Evolutionary conservation across 1,140 invertebrate species (phyloP).

Genomic region (Hylyphantes graminicola): DNA sequence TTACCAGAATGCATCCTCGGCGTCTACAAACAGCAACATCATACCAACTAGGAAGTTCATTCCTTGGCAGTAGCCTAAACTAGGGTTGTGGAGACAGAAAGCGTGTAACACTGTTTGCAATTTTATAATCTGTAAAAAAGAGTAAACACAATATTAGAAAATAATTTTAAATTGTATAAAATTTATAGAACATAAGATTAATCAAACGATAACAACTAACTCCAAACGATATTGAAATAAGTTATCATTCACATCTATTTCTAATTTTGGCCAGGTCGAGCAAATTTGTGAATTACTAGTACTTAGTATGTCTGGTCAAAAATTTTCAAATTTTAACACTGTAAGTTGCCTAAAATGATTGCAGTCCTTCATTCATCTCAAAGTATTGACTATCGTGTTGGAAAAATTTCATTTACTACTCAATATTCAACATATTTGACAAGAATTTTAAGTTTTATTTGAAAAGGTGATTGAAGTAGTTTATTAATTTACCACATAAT

Average conservation of each 20-base stretch:
- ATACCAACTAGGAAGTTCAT: conserved; percentile 73
- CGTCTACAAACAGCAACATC: conserved; percentile 72
- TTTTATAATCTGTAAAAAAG: conserved; percentile 42
- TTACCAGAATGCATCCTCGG: conserved; percentile 74
- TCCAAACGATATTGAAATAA: neutral
- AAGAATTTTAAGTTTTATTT: too few relatives aligned
- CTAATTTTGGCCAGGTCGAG: too few relatives aligned
- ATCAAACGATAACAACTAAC: neutral
- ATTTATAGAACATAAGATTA: neutral
- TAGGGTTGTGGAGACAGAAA: conserved; percentile 70
- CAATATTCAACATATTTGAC: too few relatives aligned
- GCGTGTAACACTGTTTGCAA: conserved; percentile 70
- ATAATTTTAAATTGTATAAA: too few relatives aligned
- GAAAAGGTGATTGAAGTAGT: neutral
- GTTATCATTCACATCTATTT: neutral
- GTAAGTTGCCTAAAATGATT: too few relatives aligned
- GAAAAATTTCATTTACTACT: too few relatives aligned
- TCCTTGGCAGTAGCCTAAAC: conserved; percentile 73
- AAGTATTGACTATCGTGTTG: too few relatives aligned
- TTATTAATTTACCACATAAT: too few relatives aligned
- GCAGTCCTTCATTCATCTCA: too few relatives aligned
- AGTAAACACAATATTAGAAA: neutral
- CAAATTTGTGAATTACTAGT: too few relatives aligned
- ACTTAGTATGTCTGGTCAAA: too few relatives aligned
- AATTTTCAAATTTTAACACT: too few relatives aligned